A percentile compares a stretch with the other conserved stretches of the same genome.
These are phyloP conservation scores for Aproaerema taeniolella DNA, from an alignment of 2,888 invertebrate species.

Conservation along the genomic window DNA sequence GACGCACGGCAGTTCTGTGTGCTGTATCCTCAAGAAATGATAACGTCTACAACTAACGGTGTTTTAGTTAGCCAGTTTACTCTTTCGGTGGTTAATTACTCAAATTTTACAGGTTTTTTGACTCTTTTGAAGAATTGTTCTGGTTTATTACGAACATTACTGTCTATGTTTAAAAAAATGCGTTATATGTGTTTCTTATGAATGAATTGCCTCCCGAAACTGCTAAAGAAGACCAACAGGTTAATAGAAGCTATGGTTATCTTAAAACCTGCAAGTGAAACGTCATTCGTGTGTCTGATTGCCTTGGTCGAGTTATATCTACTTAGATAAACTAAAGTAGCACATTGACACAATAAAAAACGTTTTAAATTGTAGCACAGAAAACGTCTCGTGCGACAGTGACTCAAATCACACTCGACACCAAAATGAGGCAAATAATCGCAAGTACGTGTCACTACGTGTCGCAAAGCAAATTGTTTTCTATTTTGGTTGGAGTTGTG, in stretches of 20 bases:
- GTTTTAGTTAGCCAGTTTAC: conserved; percentile 8
- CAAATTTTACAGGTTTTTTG: conserved; percentile 1
- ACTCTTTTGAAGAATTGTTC: too few relatives aligned
- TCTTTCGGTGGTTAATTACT: conserved; percentile 8
- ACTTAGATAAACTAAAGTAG: too few relatives aligned
- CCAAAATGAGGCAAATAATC: conserved; percentile 14
- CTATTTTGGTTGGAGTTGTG: conserved; percentile 17
- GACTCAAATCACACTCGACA: conserved; percentile 4
- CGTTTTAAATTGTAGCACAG: not conserved
- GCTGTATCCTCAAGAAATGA: conserved; percentile 40
- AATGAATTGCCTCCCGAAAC: too few relatives aligned
- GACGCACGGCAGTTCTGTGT: conserved; percentile 29
- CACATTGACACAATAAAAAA: not conserved
- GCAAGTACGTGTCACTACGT: not conserved
- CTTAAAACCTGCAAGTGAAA: too few relatives aligned
- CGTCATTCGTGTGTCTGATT: too few relatives aligned
- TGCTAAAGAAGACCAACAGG: too few relatives aligned
- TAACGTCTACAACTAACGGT: conserved; percentile 14
- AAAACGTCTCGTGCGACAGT: conserved; percentile 2
- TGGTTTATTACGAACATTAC: too few relatives aligned
- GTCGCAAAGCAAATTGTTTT: conserved; percentile 22
- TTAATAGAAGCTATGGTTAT: too few relatives aligned
- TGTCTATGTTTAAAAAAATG: too few relatives aligned
- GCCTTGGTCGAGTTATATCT: too few relatives aligned
- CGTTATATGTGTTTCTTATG: too few relatives aligned